Evolutionary conservation across 2,113 vertebrate species (phyloP).

Genomic region (Pygoscelis antarcticus): DNA sequence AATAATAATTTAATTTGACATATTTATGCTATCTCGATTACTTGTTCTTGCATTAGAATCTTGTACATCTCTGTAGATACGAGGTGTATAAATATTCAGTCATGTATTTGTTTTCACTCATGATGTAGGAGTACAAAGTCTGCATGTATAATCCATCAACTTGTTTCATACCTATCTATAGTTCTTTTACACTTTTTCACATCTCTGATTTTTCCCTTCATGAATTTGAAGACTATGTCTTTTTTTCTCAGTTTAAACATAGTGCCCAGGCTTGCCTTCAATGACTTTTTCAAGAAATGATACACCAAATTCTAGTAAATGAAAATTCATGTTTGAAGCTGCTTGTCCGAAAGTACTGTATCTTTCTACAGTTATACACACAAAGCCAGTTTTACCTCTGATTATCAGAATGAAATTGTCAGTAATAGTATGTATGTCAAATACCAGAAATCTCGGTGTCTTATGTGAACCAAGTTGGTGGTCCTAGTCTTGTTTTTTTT

Average conservation of each 20-base stretch:
- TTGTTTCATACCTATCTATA: neutral
- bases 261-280: neutral
- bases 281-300: neutral
- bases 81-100: neutral
- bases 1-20: neutral
- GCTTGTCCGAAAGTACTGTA: rapidly evolving
- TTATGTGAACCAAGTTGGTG: neutral
- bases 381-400: neutral
- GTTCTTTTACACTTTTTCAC: neutral
- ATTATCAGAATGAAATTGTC: neutral
- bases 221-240: neutral
- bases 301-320: neutral
- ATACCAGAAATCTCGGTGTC: neutral
- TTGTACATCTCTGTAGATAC: neutral
- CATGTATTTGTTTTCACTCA: neutral
- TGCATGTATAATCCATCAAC: neutral
- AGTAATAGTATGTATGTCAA: neutral
- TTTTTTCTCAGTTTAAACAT: neutral
- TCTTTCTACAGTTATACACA: neutral
- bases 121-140: neutral
- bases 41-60: neutral
- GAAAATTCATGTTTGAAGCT: neutral
- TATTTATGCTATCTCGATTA: neutral
- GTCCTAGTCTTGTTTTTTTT: neutral
- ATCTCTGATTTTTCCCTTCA: neutral